Percentiles rank a stretch among this genome's conserved stretches.
phyloP scores from a whole-genome alignment of 2,113 vertebrate species.

The Chaenocephalus aceratus region DNA sequence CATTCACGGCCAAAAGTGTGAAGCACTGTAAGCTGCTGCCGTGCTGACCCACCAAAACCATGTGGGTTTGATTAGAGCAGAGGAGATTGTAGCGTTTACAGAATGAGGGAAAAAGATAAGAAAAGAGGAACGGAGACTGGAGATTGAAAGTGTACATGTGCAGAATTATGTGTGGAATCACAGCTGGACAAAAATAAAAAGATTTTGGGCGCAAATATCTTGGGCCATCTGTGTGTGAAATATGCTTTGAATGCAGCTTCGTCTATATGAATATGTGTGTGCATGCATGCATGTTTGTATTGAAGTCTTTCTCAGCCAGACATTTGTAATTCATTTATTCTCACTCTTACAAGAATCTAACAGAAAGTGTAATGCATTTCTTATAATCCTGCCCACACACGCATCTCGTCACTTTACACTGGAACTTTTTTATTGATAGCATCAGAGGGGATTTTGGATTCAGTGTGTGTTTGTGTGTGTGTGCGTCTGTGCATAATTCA shows the following conservation, averaged over 20 bases:
- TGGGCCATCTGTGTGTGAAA: not conserved
- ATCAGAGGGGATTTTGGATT: not conserved
- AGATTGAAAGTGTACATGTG: not conserved
- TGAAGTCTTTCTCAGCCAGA: constrained; percentile 31
- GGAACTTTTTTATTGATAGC: not conserved
- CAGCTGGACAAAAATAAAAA: not conserved
- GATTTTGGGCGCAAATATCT: not conserved
- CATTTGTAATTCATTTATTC: constrained; percentile 48
- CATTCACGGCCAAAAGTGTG: constrained; percentile 34
- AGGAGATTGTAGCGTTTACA: constrained; percentile 55
- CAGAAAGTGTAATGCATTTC: constrained; percentile 1
- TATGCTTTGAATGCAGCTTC: constrained; percentile 11
- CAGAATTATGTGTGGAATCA: not conserved
- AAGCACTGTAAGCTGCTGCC: constrained; percentile 46
- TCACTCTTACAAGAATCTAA: constrained; percentile 42
- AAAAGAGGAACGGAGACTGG: not conserved
- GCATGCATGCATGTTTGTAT: not conserved
- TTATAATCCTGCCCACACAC: constrained; percentile 8
- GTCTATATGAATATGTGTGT: not conserved
- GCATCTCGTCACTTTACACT: not conserved
- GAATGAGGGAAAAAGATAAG: constrained; percentile 32
- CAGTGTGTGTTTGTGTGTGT: not conserved
- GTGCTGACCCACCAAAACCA: constrained; percentile 53
- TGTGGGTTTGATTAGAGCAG: constrained; percentile 73
- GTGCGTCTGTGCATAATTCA: constrained; percentile 13